Percentiles rank a stretch among this genome's conserved stretches.
Evolutionary conservation across 1,140 invertebrate species (phyloP).

Genomic region (Pomacea maculata): DNA sequence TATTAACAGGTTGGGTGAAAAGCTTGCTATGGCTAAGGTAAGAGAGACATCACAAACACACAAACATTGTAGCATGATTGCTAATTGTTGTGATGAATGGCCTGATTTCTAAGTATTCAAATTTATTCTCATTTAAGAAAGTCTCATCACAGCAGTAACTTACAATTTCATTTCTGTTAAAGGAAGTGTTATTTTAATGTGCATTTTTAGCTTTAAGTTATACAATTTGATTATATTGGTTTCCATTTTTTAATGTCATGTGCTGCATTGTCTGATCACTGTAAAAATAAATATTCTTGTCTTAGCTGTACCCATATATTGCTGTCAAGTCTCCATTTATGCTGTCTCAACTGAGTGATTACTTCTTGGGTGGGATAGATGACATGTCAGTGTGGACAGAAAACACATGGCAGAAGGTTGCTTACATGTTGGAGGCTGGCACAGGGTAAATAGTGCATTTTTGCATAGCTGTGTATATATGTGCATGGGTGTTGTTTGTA

Average conservation of each 20-base stretch:
- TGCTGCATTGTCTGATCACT: background rate
- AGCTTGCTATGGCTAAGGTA: constrained; percentile 34
- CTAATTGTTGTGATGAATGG: no score
- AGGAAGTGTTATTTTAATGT: background rate
- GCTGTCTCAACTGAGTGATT: constrained; percentile 46
- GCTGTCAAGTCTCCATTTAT: constrained; percentile 53
- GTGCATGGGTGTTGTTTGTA: background rate
- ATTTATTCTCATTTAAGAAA: no score
- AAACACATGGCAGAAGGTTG: constrained; percentile 47
- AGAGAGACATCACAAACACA: background rate
- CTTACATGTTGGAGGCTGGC: constrained; percentile 51
- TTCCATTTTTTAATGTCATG: no score
- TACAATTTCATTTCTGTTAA: no score
- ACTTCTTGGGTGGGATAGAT: constrained; percentile 56
- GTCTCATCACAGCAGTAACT: no score
- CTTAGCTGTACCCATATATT: constrained; percentile 40
- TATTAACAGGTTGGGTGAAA: constrained; percentile 33
- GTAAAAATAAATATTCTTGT: background rate
- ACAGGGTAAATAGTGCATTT: constrained; percentile 32
- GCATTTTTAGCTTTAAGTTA: background rate
- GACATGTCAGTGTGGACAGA: constrained; percentile 59
- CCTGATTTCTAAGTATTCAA: no score
- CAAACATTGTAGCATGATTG: no score
- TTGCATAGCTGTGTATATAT: background rate
- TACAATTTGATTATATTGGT: no score